A percentile compares a stretch with the other conserved stretches of the same genome.
phyloP scores from a whole-genome alignment of 2,113 vertebrate species.

The Serinus canaria region DNA sequence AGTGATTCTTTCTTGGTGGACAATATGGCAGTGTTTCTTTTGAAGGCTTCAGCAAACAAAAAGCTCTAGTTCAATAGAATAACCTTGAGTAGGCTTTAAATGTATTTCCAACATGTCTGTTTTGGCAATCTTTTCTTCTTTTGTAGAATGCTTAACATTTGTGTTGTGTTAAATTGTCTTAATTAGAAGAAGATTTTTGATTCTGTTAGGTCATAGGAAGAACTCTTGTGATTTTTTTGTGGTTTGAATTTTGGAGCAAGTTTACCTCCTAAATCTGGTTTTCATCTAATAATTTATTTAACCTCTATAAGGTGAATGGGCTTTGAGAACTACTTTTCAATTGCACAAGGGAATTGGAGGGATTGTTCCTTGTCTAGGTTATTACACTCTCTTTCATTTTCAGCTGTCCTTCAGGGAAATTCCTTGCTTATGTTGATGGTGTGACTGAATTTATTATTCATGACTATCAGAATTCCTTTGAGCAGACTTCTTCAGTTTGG shows the following conservation, averaged over 20 bases:
- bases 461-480: conserved; percentile 32
- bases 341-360: neutral
- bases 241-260: neutral
- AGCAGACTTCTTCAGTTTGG: neutral
- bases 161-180: neutral
- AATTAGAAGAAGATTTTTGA: neutral
- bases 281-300: neutral
- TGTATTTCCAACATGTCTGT: neutral
- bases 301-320: neutral
- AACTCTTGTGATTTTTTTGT: neutral
- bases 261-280: neutral
- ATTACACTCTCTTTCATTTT: neutral
- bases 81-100: neutral
- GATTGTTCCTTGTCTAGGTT: neutral
- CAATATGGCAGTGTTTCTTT: neutral
- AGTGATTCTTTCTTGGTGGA: neutral
- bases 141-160: neutral
- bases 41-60: neutral
- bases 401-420: conserved; percentile 30
- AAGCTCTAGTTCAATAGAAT: neutral
- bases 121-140: neutral
- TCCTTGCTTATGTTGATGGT: neutral
- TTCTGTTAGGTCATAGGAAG: neutral
- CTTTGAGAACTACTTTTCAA: neutral
- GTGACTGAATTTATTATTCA: conserved; percentile 51